A percentile compares a stretch with the other conserved stretches of the same genome.
phyloP scores from a whole-genome alignment of 2,888 invertebrate species.

The Rhagonycha fulva region DNA sequence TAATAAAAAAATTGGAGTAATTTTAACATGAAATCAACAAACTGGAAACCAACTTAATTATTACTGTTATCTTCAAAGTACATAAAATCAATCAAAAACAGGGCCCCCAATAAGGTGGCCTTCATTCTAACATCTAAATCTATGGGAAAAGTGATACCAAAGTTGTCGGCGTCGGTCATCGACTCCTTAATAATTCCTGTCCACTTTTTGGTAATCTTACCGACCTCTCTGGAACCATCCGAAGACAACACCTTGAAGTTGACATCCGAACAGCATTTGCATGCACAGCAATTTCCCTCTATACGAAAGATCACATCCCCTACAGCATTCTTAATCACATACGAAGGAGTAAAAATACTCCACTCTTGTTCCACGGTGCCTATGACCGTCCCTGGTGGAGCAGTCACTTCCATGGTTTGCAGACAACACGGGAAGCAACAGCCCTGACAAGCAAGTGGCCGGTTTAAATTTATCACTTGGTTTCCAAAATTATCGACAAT shows the following conservation, averaged over 20 bases:
- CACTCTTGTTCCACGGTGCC: constrained; percentile 71
- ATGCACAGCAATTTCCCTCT: constrained; percentile 81
- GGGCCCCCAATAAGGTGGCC: constrained; percentile 72
- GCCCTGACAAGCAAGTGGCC: constrained; percentile 74
- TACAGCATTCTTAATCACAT: constrained; percentile 67
- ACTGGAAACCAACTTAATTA: not conserved
- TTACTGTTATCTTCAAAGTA: constrained; percentile 19
- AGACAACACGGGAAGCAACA: constrained; percentile 83
- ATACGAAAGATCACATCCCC: constrained; percentile 76
- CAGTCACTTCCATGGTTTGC: constrained; percentile 69
- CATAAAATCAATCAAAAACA: constrained; percentile 64
- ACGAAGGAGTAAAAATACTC: constrained; percentile 69
- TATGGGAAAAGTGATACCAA: constrained; percentile 78
- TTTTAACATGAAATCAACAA: not conserved
- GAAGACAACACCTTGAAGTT: constrained; percentile 75
- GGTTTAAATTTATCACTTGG: constrained; percentile 78
- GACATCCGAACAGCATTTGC: constrained; percentile 72
- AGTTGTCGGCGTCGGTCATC: constrained; percentile 81
- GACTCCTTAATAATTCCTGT: constrained; percentile 74
- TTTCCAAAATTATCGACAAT: constrained; percentile 74
- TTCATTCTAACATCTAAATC: constrained; percentile 82
- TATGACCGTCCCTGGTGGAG: constrained; percentile 67
- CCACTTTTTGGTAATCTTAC: constrained; percentile 84
- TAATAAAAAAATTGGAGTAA: not conserved
- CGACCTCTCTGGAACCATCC: constrained; percentile 71